phyloP scores from a whole-genome alignment of 2,888 invertebrate species.

The Aspidapion aeneum region DNA sequence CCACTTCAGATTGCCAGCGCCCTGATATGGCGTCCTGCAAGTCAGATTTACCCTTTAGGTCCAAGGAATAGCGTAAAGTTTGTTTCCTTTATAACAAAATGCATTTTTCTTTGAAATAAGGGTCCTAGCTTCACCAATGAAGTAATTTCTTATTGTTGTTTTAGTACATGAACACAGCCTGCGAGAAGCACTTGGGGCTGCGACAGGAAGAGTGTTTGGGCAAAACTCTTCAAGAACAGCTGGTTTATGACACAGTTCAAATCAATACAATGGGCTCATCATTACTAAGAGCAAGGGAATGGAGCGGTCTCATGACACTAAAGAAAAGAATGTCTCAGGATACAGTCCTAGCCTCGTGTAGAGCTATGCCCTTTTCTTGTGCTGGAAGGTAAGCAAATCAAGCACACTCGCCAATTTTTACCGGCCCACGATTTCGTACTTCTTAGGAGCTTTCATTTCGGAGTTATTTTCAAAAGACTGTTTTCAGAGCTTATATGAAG shows the following conservation, averaged over 20 bases:
- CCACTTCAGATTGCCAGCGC: too few relatives aligned
- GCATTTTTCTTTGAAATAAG: too few relatives aligned
- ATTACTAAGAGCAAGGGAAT: conserved; percentile 66
- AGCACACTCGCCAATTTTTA: neutral
- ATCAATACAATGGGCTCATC: conserved; percentile 59
- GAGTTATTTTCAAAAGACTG: too few relatives aligned
- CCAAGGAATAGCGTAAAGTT: too few relatives aligned
- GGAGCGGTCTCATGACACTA: conserved; percentile 71
- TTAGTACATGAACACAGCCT: conserved; percentile 86
- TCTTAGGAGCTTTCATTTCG: too few relatives aligned
- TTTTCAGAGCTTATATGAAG: too few relatives aligned
- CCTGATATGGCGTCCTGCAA: too few relatives aligned
- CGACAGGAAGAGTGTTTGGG: conserved; percentile 61
- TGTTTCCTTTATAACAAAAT: too few relatives aligned
- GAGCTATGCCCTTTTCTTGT: conserved; percentile 72
- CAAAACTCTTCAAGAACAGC: conserved; percentile 55
- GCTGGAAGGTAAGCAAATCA: conserved; percentile 55
- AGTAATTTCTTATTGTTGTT: too few relatives aligned
- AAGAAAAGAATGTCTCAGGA: conserved; percentile 76
- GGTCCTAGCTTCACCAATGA: too few relatives aligned
- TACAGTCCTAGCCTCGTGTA: conserved; percentile 62
- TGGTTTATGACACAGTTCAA: conserved; percentile 49
- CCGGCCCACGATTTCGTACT: too few relatives aligned
- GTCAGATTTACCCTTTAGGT: too few relatives aligned
- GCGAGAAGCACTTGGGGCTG: conserved; percentile 78